Evolutionary conservation across 2,797 vertebrate species (phyloP).

Genomic region (Dicrostonyx torquatus): DNA sequence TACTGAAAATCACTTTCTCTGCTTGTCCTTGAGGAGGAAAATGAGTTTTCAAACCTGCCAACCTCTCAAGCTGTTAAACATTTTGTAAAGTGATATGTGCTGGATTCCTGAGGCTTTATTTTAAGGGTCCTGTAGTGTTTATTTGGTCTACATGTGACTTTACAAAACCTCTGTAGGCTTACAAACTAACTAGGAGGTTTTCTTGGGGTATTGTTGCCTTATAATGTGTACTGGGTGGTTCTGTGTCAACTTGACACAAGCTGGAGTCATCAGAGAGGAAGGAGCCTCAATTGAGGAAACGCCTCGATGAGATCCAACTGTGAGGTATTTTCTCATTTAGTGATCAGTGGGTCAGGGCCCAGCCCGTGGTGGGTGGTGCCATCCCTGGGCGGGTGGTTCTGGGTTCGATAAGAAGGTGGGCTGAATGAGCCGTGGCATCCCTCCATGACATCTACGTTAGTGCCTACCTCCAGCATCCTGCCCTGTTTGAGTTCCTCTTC

Average conservation of each 20-base stretch:
- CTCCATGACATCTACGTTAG: background rate
- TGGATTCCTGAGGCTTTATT: background rate
- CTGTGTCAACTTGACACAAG: background rate
- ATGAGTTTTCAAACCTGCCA: slow-evolving; percentile 58
- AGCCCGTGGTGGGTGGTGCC: background rate
- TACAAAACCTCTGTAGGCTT: background rate
- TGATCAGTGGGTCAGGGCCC: background rate
- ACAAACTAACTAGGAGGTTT: background rate
- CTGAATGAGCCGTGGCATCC: background rate
- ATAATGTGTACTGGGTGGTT: background rate
- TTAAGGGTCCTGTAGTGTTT: background rate
- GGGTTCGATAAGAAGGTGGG: background rate
- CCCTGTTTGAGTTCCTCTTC: background rate
- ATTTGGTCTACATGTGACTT: background rate
- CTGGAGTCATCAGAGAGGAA: background rate
- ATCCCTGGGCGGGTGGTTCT: background rate
- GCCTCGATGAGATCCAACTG: background rate
- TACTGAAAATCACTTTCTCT: slow-evolving; percentile 46
- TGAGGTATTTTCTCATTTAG: background rate
- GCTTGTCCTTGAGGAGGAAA: slow-evolving; percentile 11
- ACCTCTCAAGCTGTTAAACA: slow-evolving; percentile 36
- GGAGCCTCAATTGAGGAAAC: background rate
- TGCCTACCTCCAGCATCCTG: background rate
- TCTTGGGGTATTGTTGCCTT: background rate
- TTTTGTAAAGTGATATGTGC: slow-evolving; percentile 39